Base-by-base conservation (phyloP, 2,888 invertebrate genomes). In the Zygothrica quintamaculata region DNA sequence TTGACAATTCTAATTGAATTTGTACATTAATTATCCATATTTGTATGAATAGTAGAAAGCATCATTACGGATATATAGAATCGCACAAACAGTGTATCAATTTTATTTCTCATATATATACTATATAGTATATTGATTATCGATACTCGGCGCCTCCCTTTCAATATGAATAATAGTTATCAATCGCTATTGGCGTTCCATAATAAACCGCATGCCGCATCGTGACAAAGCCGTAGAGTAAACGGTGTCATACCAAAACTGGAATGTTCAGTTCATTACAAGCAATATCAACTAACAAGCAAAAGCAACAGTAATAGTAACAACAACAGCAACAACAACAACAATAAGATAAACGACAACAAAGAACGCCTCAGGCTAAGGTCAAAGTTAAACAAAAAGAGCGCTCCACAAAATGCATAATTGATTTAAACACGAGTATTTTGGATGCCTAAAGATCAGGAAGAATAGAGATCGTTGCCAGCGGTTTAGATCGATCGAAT, bases 401-500 rank as follows among this genome's bases (percentile, higher is more conserved):
- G 74, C 74, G 84, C 74, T 82, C 84, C 67, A 80, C 74, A 82
- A 86, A 86, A 71, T 74, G 71, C 71, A 71, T 84, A 87, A 88
- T 88, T 87, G 88, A 82, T 88, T 86, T 88, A 88, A 87, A 88
- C 82, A 75, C 75, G 71, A 82, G 65, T 58, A 75, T 48, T 56
- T 67, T 34, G 33, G 51, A 47, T 47, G 46, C 56, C 62, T 39
- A 29, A 40, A 53, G 68, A 68, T 13, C 33, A 42, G 42, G 44
- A 43, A 37, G 18, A 11, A n/a, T n/a, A n/a, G n/a, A n/a, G n/a
- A n/a, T n/a, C n/a, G n/a, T n/a, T 11, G 37, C 13, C 11, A 7
- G 13, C 1, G 34, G 34, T 1, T 13, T 9, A 4, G 34, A 67
- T 50, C 47, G 57, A n/a, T n/a, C n/a, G n/a, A n/a, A n/a, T n/a